A percentile compares a stretch with the other conserved stretches of the same genome.
These are phyloP conservation scores for Crotalus viridis DNA, from an alignment of 2,113 vertebrate species.

Conservation along the genomic window DNA sequence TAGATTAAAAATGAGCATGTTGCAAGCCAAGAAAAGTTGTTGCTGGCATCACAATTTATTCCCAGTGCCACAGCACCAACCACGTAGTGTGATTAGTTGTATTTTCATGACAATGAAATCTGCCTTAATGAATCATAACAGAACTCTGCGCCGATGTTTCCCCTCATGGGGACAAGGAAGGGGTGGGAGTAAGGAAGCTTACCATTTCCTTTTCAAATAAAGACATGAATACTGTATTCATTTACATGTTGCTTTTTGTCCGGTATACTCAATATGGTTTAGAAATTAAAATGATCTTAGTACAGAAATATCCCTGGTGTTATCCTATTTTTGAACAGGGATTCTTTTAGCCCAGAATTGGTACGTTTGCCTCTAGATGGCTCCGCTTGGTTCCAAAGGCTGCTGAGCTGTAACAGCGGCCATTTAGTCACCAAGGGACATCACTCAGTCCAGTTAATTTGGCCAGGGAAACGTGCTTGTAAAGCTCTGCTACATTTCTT, in stretches of 20 bases:
- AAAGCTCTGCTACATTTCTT: background rate
- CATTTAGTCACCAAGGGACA: background rate
- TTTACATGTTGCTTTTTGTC: background rate
- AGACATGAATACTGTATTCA: background rate
- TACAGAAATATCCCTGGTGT: background rate
- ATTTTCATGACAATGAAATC: background rate
- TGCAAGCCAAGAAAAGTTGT: background rate
- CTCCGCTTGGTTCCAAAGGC: background rate
- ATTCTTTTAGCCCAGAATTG: background rate
- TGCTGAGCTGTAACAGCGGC: background rate
- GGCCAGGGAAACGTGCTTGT: background rate
- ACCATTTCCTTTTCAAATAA: background rate
- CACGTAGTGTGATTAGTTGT: background rate
- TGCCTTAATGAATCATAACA: background rate
- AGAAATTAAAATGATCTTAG: background rate
- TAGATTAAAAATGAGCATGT: background rate
- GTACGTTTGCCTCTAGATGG: background rate
- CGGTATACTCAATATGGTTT: background rate
- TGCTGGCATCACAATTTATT: background rate
- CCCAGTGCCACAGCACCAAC: background rate
- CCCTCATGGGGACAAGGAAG: background rate
- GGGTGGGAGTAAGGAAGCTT: background rate
- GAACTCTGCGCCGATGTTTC: background rate
- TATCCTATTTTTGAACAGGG: background rate
- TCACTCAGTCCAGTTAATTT: background rate